These are phyloP conservation scores for Xiphophorus maculatus DNA, from an alignment of 2,113 vertebrate species.

Conservation along the genomic window DNA sequence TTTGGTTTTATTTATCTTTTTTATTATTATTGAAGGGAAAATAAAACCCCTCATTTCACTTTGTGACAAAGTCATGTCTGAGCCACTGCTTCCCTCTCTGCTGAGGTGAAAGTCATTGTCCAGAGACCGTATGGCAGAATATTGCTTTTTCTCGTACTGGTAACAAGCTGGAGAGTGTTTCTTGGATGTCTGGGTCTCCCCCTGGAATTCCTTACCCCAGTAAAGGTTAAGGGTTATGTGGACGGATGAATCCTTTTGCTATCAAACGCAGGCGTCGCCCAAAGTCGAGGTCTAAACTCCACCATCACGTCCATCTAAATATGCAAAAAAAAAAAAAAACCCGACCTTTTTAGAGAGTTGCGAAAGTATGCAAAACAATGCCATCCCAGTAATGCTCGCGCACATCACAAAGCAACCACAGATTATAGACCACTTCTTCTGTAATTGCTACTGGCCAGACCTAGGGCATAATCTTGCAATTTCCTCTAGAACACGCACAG, in stretches of 20 bases:
- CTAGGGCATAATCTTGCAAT: constrained; percentile 80
- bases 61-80: too few relatives aligned
- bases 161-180: neutral
- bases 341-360: constrained; percentile 42
- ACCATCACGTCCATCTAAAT: constrained; percentile 16
- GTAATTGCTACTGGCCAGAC: constrained; percentile 78
- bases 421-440: constrained; percentile 81
- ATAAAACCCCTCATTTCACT: neutral
- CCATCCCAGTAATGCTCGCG: constrained; percentile 66
- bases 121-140: too few relatives aligned
- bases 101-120: too few relatives aligned
- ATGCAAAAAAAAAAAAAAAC: constrained; percentile 18
- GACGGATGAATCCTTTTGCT: neutral
- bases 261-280: neutral
- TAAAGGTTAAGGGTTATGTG: neutral
- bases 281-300: constrained; percentile 41
- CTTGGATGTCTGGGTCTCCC: neutral
- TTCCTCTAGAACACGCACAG: constrained; percentile 75
- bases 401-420: constrained; percentile 76
- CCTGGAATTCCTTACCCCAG: too few relatives aligned
- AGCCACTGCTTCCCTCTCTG: too few relatives aligned
- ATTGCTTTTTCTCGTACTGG: too few relatives aligned
- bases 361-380: constrained; percentile 67
- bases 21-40: too few relatives aligned
- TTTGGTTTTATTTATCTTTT: too few relatives aligned